Conservation (phyloP, 2,888 invertebrate genomes). For the Calameuta filiformis region DNA sequence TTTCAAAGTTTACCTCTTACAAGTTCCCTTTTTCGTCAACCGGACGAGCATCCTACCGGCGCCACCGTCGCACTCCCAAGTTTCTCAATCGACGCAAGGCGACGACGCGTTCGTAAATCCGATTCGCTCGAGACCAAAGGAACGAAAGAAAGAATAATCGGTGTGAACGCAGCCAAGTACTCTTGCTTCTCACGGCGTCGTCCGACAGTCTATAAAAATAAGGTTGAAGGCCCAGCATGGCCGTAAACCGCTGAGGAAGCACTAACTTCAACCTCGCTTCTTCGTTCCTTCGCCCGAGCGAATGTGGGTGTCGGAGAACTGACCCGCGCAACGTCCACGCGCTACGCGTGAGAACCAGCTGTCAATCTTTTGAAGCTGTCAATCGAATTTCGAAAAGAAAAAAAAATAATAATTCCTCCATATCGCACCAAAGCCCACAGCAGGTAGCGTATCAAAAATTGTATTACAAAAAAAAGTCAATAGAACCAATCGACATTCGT, state of each 20-base stretch:
- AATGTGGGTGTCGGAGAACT: slow-evolving; percentile 41
- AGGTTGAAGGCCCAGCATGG: slow-evolving; percentile 47
- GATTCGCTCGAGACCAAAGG: not conserved
- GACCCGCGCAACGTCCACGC: slow-evolving; percentile 55
- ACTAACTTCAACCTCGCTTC: slow-evolving; percentile 13
- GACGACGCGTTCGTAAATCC: no score
- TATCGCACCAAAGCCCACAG: no score
- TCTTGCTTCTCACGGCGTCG: slow-evolving; percentile 21
- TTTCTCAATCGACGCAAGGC: no score
- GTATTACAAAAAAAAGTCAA: no score
- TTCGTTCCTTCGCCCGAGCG: slow-evolving; percentile 16
- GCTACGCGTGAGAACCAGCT: slow-evolving; percentile 31
- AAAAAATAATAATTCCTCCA: no score
- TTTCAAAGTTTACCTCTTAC: no score
- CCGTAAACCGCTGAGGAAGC: slow-evolving; percentile 21
- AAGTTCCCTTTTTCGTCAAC: no score
- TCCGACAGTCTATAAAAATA: slow-evolving; percentile 50
- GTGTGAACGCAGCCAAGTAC: slow-evolving; percentile 11
- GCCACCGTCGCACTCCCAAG: no score
- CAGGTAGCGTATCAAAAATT: no score
- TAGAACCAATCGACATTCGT: no score
- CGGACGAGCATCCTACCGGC: no score
- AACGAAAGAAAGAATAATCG: not conserved
- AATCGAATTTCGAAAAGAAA: not conserved
- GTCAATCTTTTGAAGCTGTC: slow-evolving; percentile 8